Percentiles rank a stretch among this genome's conserved stretches.
Conservation (phyloP, 2,113 vertebrate genomes). For the Tachuris rubrigastra region DNA sequence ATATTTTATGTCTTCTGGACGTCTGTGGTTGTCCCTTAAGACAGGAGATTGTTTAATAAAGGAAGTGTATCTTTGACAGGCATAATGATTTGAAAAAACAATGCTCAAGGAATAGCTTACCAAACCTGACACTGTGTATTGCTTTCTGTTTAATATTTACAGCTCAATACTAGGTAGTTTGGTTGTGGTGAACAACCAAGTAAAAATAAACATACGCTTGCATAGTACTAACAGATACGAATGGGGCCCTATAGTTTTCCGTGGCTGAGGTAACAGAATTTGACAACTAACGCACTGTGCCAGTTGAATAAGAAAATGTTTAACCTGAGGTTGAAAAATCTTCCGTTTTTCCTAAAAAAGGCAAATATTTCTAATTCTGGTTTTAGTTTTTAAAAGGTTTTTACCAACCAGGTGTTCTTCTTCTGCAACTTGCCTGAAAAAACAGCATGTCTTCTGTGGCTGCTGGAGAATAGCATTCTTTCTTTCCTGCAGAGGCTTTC, state of each 20-base stretch:
- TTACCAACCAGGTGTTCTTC: conserved; percentile 19
- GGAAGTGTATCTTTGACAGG: conserved; percentile 23
- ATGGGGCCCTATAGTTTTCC: not conserved
- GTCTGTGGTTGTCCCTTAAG: conserved; percentile 20
- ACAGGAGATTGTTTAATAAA: conserved; percentile 1
- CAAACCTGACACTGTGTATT: conserved; percentile 43
- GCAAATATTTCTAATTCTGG: not conserved
- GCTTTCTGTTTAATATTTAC: conserved; percentile 36
- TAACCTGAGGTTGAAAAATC: conserved; percentile 27
- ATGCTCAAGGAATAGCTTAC: conserved; percentile 11
- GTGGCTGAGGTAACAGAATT: conserved; percentile 43
- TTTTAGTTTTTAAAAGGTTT: not conserved
- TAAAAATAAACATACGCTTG: conserved; percentile 10
- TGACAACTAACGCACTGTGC: conserved; percentile 43
- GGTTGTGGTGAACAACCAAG: conserved; percentile 43
- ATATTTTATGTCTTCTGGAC: not conserved
- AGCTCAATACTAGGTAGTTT: conserved; percentile 22
- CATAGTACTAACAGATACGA: conserved; percentile 27
- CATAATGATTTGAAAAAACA: conserved; percentile 38
- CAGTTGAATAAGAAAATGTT: conserved; percentile 20
- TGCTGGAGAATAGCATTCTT: conserved; percentile 38
- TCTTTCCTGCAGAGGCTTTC: conserved; percentile 42
- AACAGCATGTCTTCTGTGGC: conserved; percentile 34
- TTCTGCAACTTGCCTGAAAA: conserved; percentile 50
- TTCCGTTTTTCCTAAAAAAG: conserved; percentile 21